These are phyloP conservation scores for Chalcosyrphus nemorum DNA, from an alignment of 2,888 invertebrate species.

Conservation along the genomic window DNA sequence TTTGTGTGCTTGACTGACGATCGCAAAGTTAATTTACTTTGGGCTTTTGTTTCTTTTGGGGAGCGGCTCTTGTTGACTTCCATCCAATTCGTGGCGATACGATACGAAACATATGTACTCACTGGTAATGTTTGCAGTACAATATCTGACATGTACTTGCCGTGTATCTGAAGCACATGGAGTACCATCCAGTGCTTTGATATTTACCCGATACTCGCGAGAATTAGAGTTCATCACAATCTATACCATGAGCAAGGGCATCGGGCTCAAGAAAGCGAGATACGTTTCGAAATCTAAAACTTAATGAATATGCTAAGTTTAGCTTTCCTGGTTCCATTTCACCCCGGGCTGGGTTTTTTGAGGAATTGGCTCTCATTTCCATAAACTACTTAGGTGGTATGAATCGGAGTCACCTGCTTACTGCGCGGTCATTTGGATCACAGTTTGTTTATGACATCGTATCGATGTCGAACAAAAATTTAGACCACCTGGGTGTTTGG, in stretches of 20 bases:
- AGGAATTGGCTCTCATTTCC: slow-evolving; percentile 68
- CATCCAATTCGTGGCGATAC: slow-evolving; percentile 47
- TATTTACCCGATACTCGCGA: slow-evolving; percentile 42
- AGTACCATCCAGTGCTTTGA: slow-evolving; percentile 21
- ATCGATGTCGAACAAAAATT: slow-evolving; percentile 51
- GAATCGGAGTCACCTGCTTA: slow-evolving; percentile 50
- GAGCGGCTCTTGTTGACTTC: slow-evolving; percentile 65
- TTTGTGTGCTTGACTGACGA: slow-evolving; percentile 13
- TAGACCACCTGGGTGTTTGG: slow-evolving; percentile 56
- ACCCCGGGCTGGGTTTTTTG: slow-evolving; percentile 30
- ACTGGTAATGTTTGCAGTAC: slow-evolving; percentile 38
- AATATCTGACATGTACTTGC: slow-evolving; percentile 45
- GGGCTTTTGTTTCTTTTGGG: slow-evolving; percentile 49
- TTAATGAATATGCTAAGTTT: slow-evolving; percentile 66
- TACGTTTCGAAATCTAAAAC: slow-evolving; percentile 27
- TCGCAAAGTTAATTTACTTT: slow-evolving; percentile 54
- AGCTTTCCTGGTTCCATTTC: slow-evolving; percentile 32
- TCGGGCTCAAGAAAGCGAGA: background rate
- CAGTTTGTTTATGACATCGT: slow-evolving; percentile 58
- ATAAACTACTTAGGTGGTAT: slow-evolving; percentile 70
- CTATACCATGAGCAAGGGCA: slow-evolving; percentile 19
- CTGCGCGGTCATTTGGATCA: slow-evolving; percentile 56
- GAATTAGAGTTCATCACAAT: slow-evolving; percentile 16
- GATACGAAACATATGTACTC: too few relatives aligned
- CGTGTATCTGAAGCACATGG: slow-evolving; percentile 58